Conservation (phyloP, 2,888 invertebrate genomes). For the Drosophila niveifrons region DNA sequence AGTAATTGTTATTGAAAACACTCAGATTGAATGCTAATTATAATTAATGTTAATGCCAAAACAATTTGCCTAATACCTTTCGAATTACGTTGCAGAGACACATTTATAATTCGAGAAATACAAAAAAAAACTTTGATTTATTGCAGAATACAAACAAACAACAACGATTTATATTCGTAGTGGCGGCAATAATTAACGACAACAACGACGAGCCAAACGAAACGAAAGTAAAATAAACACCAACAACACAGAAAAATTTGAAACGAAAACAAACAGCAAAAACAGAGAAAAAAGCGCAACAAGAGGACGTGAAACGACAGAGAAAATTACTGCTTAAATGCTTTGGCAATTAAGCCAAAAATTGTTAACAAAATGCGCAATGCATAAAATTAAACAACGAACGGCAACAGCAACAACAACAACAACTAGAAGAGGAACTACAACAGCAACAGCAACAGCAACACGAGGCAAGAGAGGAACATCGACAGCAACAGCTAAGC, state of each 20-base stretch:
- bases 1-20: constrained; percentile 48
- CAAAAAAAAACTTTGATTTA: constrained; percentile 68
- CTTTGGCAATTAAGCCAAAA: constrained; percentile 62
- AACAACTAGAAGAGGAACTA: constrained; percentile 33
- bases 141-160: constrained; percentile 58
- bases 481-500: constrained; percentile 24
- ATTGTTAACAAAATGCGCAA: constrained; percentile 72
- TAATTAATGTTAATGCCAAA: constrained; percentile 68
- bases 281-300: constrained; percentile 30
- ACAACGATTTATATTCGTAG: neutral
- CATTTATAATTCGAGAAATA: constrained; percentile 50
- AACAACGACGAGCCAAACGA: constrained; percentile 20
- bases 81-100: constrained; percentile 1
- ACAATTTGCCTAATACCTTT: constrained; percentile 42
- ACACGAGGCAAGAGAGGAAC: neutral
- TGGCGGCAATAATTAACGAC: constrained; percentile 57
- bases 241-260: neutral
- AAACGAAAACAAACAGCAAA: constrained; percentile 13
- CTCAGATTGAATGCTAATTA: constrained; percentile 41
- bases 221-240: constrained; percentile 47
- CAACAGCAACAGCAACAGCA: constrained; percentile 1
- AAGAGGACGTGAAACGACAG: constrained; percentile 29
- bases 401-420: constrained; percentile 37
- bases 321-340: constrained; percentile 61
- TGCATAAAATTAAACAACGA: constrained; percentile 69